Evolutionary conservation across 1,140 invertebrate species (phyloP).

Genomic region (Mycetomoellerius zeteki): DNA sequence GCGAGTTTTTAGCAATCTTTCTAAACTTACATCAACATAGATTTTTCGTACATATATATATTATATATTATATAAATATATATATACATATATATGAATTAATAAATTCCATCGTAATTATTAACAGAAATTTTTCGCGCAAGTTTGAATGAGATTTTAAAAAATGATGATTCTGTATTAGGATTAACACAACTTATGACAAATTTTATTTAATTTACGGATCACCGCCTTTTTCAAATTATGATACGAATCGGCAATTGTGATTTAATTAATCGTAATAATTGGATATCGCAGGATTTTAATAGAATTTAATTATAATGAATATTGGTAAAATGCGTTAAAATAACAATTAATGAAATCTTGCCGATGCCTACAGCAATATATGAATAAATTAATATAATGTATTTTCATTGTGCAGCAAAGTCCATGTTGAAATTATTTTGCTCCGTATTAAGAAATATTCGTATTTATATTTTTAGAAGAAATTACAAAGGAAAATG

Average conservation of each 20-base stretch:
- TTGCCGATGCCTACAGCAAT: background rate
- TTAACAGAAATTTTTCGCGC: background rate
- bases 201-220: background rate
- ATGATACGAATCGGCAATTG: background rate
- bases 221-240: background rate
- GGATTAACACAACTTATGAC: background rate
- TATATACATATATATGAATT: no score
- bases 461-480: conserved; percentile 3
- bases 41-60: background rate
- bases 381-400: conserved; percentile 20
- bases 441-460: background rate
- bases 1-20: background rate
- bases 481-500: background rate
- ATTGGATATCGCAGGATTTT: background rate
- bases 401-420: background rate
- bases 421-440: conserved; percentile 6
- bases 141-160: background rate
- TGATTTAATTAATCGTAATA: conserved; percentile 17
- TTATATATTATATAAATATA: no score
- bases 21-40: background rate
- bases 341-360: conserved; percentile 27
- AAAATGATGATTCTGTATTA: background rate
- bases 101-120: background rate
- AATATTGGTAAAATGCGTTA: conserved; percentile 11
- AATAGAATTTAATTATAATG: conserved; percentile 42